Conservation (phyloP, 2,113 vertebrate species). For the Triplophysa rosa region DNA sequence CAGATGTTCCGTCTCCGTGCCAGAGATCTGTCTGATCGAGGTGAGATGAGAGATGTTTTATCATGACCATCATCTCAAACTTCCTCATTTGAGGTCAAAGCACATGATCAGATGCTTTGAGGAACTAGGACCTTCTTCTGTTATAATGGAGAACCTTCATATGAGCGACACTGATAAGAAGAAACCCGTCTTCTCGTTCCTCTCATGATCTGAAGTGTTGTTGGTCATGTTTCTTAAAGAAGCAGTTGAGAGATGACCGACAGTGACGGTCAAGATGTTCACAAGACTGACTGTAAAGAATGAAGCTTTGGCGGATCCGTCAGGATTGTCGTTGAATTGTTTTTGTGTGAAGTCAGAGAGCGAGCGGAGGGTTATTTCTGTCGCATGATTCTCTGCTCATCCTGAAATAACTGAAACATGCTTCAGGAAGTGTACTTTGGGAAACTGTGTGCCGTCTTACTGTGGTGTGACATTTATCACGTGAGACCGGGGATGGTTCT, state of each 20-base stretch:
- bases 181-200: background rate
- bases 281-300: too few relatives aligned
- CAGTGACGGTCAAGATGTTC: too few relatives aligned
- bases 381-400: constrained; percentile 45
- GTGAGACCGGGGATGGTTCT: background rate
- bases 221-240: too few relatives aligned
- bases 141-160: background rate
- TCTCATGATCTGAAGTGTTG: background rate
- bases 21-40: constrained; percentile 50
- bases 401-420: constrained; percentile 50
- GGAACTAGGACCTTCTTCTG: constrained; percentile 46
- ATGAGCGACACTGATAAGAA: background rate
- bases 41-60: constrained; percentile 69
- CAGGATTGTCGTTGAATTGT: too few relatives aligned
- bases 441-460: constrained; percentile 8
- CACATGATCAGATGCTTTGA: constrained; percentile 63
- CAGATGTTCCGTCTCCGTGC: constrained; percentile 54
- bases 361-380: constrained; percentile 32
- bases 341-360: background rate
- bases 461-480: constrained; percentile 31
- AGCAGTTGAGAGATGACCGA: too few relatives aligned
- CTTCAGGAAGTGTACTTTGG: constrained; percentile 40
- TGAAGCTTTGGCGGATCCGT: too few relatives aligned
- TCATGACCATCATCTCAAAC: constrained; percentile 65
- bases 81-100: constrained; percentile 60